A percentile compares a stretch with the other conserved stretches of the same genome.
These are phyloP conservation scores for Rissa tridactyla DNA, from an alignment of 2,113 vertebrate species.

Conservation along the genomic window DNA sequence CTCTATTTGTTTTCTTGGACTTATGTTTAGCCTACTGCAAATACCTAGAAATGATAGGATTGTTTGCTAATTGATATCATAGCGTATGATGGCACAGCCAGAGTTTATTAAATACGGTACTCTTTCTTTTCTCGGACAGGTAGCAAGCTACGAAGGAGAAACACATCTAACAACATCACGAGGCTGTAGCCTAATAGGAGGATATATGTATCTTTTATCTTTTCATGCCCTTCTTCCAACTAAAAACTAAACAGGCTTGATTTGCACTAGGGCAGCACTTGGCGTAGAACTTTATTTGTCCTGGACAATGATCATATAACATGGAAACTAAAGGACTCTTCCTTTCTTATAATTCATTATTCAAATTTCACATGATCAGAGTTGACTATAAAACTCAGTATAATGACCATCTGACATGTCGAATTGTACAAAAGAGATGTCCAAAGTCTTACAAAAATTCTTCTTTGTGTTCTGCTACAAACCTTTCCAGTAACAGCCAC, in stretches of 20 bases:
- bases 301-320: fast-evolving
- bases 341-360: background rate
- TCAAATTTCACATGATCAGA: background rate
- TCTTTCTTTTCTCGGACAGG: background rate
- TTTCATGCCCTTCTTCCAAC: background rate
- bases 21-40: background rate
- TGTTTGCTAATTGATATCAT: background rate
- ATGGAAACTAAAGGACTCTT: background rate
- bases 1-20: background rate
- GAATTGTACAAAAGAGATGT: background rate
- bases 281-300: background rate
- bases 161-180: background rate
- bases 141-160: background rate
- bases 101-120: background rate
- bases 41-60: background rate
- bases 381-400: background rate
- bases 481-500: background rate
- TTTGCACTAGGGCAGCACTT: background rate
- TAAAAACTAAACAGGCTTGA: background rate
- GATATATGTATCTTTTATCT: background rate
- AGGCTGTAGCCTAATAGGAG: background rate
- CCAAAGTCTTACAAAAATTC: background rate
- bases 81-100: background rate
- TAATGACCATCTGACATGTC: background rate
- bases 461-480: background rate